Conservation (phyloP, 1,140 invertebrate species). For the Cherax quadricarinatus region DNA sequence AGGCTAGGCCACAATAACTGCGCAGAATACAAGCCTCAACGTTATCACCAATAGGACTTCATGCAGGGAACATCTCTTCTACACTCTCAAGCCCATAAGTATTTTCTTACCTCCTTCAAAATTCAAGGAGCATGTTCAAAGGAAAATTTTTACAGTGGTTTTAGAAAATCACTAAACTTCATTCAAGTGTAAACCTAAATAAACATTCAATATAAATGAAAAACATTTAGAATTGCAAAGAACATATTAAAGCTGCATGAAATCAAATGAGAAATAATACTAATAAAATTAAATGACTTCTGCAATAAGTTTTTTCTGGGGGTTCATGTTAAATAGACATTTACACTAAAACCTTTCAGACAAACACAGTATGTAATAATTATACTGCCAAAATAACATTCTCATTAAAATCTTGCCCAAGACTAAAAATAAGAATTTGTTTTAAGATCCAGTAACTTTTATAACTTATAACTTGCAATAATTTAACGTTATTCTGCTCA, state of each 20-base stretch:
- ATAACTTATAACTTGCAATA: too few relatives aligned
- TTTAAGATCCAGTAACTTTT: too few relatives aligned
- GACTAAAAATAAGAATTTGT: neutral
- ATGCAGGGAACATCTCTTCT: constrained; percentile 47
- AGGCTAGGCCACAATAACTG: constrained; percentile 14
- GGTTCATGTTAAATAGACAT: neutral
- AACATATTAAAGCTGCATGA: neutral
- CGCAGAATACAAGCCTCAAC: constrained; percentile 21
- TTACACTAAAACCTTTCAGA: neutral
- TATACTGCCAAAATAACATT: neutral
- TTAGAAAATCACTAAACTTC: constrained; percentile 36
- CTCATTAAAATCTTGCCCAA: neutral
- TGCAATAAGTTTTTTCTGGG: neutral
- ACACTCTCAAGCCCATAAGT: constrained; percentile 37
- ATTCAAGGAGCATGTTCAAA: constrained; percentile 67
- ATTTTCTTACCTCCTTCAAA: constrained; percentile 63
- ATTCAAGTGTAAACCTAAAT: constrained; percentile 9
- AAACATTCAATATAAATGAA: neutral
- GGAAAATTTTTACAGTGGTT: constrained; percentile 57
- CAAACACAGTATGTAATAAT: neutral
- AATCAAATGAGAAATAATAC: neutral
- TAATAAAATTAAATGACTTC: constrained; percentile 17
- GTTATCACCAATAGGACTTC: constrained; percentile 15
- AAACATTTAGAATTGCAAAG: neutral
- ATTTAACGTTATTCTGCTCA: too few relatives aligned